Evolutionary conservation across 2,113 vertebrate genomes (phyloP).

Genomic region (Ranitomeya variabilis): DNA sequence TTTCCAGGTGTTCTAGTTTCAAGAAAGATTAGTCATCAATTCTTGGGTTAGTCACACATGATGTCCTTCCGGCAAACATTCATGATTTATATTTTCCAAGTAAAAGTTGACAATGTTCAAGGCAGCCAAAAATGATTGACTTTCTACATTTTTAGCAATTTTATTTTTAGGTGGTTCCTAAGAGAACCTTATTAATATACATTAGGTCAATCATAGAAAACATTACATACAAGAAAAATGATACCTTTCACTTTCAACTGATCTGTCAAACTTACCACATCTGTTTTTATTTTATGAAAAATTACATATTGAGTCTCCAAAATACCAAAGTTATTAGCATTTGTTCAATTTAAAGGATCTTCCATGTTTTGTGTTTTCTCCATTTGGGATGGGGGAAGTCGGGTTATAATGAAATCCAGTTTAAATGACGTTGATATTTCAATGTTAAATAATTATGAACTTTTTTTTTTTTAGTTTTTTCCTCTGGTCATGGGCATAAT

Average conservation of each 20-base stretch:
- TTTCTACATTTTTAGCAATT: too few species aligned
- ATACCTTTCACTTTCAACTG: background rate
- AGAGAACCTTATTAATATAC: background rate
- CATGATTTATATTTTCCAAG: background rate
- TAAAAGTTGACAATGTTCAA: too few species aligned
- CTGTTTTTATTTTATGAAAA: background rate
- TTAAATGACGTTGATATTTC: background rate
- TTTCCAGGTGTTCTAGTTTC: background rate
- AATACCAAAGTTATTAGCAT: background rate
- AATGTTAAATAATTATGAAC: background rate
- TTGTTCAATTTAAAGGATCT: background rate
- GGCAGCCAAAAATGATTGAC: too few species aligned
- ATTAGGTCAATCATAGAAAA: background rate
- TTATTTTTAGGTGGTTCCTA: too few species aligned
- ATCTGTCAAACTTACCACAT: background rate
- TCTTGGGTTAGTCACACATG: background rate
- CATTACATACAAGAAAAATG: too few species aligned
- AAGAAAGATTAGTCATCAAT: background rate
- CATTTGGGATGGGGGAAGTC: too few species aligned
- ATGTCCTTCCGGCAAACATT: background rate
- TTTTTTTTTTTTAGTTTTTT: background rate
- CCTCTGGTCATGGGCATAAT: background rate
- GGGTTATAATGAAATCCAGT: background rate
- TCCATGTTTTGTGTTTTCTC: background rate
- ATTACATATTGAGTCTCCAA: background rate